Percentiles rank a stretch among this genome's conserved stretches.
These are phyloP conservation scores for Rhinopomastus cyanomelas DNA, from an alignment of 2,113 vertebrate species.

Conservation along the genomic window DNA sequence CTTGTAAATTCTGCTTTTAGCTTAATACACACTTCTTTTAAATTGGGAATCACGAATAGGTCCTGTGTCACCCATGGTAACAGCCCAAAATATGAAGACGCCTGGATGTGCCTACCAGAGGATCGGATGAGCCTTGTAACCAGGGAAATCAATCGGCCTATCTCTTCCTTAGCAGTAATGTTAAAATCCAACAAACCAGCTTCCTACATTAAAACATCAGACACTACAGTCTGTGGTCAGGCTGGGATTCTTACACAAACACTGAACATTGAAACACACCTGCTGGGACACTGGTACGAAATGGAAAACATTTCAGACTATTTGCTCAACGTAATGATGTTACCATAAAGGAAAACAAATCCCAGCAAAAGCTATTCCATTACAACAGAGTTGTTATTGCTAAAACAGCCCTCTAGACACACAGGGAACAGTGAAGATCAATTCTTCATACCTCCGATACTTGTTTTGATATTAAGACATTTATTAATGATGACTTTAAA, in stretches of 20 bases:
- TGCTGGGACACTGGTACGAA: background rate
- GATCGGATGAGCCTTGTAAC: background rate
- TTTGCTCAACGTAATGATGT: background rate
- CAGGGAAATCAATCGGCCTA: background rate
- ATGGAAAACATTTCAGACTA: background rate
- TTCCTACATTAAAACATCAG: background rate
- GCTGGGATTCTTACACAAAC: background rate
- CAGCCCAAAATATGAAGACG: background rate
- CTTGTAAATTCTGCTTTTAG: background rate
- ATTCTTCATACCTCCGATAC: background rate
- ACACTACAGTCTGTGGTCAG: background rate
- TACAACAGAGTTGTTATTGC: background rate
- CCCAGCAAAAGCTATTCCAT: background rate
- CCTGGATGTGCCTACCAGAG: background rate
- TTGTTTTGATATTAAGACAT: background rate
- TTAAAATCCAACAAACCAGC: background rate
- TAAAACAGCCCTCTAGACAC: background rate
- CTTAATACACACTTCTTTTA: background rate
- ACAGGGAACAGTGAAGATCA: background rate
- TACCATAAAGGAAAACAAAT: background rate
- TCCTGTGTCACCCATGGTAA: background rate
- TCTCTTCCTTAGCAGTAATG: background rate
- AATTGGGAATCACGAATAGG: background rate
- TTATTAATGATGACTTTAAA: background rate
- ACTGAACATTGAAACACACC: background rate